phyloP scores from a whole-genome alignment of 1,140 invertebrate species.

The Drosophila aff. region DNA sequence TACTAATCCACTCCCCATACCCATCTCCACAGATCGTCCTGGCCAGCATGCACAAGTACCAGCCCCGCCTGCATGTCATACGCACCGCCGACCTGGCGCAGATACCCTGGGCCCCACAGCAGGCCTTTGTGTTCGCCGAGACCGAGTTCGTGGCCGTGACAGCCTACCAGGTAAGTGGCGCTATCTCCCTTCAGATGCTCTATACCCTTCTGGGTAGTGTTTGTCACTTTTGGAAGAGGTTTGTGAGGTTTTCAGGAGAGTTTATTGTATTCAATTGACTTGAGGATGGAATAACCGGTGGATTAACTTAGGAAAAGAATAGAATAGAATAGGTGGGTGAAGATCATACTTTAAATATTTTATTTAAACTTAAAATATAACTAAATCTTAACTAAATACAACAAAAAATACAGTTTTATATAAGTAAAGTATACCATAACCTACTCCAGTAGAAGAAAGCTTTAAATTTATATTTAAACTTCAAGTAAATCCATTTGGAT shows the following conservation, averaged over 20 bases:
- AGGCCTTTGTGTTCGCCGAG: constrained; percentile 91
- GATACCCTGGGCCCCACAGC: constrained; percentile 88
- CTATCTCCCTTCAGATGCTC: not conserved
- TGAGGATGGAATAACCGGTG: no score
- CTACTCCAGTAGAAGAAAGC: not conserved
- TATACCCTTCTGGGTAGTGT: not conserved
- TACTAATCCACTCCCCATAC: not conserved
- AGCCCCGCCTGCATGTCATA: constrained; percentile 93
- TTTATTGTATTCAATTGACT: not conserved
- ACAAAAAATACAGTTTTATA: not conserved
- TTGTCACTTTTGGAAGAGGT: not conserved
- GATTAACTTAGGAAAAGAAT: no score
- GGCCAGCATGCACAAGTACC: constrained; percentile 97
- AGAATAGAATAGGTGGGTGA: no score
- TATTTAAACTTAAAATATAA: not conserved
- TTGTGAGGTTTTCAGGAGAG: not conserved
- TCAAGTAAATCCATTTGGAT: not conserved
- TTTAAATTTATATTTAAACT: not conserved
- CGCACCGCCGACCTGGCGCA: constrained; percentile 89
- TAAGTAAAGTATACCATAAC: not conserved
- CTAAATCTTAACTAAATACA: not conserved
- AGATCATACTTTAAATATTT: no score
- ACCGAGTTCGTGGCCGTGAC: constrained; percentile 96
- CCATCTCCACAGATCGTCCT: constrained; percentile 91
- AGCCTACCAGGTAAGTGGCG: constrained; percentile 91